These are phyloP conservation scores for Neolamprologus fasciatus DNA, from an alignment of 2,113 vertebrate species.

Conservation along the genomic window DNA sequence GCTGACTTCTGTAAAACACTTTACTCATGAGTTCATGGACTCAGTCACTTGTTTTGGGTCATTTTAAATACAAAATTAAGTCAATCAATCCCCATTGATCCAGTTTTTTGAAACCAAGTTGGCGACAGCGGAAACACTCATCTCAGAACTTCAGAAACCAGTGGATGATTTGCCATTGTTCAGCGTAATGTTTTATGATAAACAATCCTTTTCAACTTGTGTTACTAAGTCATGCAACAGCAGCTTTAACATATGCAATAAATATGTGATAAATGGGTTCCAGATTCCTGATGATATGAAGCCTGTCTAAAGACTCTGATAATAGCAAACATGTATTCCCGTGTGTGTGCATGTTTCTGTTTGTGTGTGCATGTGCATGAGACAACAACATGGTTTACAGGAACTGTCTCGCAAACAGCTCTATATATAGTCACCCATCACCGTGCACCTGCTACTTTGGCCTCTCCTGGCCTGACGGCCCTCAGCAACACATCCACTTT, in stretches of 20 bases:
- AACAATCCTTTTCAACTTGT: background rate
- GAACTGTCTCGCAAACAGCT: constrained; percentile 33
- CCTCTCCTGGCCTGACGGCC: background rate
- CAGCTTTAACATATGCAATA: background rate
- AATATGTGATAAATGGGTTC: background rate
- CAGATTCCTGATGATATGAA: background rate
- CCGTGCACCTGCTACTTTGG: constrained; percentile 49
- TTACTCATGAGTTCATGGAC: background rate
- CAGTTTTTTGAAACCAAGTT: background rate
- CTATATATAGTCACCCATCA: constrained; percentile 55
- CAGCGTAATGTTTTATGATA: background rate
- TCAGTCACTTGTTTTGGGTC: background rate
- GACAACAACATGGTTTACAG: constrained; percentile 16
- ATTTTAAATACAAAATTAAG: background rate
- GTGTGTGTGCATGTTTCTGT: background rate
- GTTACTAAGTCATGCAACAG: background rate
- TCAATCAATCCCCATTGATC: background rate
- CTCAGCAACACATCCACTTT: constrained; percentile 59
- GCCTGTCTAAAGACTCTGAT: background rate
- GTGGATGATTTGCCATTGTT: background rate
- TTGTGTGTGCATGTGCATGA: background rate
- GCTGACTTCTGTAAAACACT: background rate
- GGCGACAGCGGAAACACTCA: accelerated
- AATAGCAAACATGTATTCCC: background rate
- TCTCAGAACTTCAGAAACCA: background rate